These are phyloP conservation scores for Notiomystis cincta DNA, from an alignment of 2,113 vertebrate genomes.

Conservation along the genomic window DNA sequence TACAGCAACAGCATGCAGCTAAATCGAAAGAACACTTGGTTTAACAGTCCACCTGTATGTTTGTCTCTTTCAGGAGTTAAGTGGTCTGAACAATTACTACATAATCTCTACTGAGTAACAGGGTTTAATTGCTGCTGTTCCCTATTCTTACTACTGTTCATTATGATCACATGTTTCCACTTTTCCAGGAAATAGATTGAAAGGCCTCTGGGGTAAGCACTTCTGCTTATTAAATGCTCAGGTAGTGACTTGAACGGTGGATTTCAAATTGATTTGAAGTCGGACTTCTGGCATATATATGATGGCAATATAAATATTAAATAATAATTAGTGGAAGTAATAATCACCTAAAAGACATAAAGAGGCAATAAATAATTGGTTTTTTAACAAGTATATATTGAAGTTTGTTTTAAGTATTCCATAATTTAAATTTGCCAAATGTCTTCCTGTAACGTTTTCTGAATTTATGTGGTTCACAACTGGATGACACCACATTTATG, in stretches of 20 bases:
- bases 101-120: not conserved
- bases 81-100: not conserved
- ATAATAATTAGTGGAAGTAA: not conserved
- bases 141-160: not conserved
- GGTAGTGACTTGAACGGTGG: not conserved
- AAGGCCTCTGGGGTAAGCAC: not conserved
- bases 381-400: not conserved
- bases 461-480: not conserved
- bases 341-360: not conserved
- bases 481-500: not conserved
- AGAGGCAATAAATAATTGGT: not conserved
- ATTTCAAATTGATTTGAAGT: not conserved
- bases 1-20: not conserved
- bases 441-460: not conserved
- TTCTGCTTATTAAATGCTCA: not conserved
- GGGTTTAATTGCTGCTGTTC: not conserved
- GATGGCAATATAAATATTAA: not conserved
- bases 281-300: not conserved
- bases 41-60: not conserved
- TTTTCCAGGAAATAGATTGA: not conserved
- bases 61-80: not conserved
- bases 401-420: not conserved
- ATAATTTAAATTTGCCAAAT: not conserved
- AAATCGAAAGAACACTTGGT: not conserved
- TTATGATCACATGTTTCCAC: not conserved